phyloP scores from a whole-genome alignment of 2,888 invertebrate species.

The Chrysodeixis includens region DNA sequence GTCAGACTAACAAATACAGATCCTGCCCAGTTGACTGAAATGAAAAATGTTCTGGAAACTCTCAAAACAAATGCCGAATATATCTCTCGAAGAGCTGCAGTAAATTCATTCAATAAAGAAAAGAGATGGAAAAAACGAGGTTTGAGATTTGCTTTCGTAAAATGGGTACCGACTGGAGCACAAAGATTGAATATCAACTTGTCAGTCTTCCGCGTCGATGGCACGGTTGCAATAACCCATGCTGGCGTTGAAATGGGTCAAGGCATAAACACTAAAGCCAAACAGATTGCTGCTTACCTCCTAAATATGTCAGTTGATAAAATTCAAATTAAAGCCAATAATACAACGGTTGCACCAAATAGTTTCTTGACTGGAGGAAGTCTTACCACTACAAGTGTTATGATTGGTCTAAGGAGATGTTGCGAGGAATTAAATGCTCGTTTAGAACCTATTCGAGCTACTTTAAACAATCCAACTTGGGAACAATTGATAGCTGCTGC shows the following conservation, averaged over 20 bases:
- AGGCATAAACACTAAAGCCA: conserved; percentile 92
- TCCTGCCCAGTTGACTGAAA: background rate
- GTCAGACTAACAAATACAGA: conserved; percentile 88
- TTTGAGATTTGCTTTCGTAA: conserved; percentile 88
- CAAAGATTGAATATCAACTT: conserved; percentile 48
- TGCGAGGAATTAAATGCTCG: conserved; percentile 53
- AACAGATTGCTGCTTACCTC: conserved; percentile 90
- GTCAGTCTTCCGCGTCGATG: conserved; percentile 84
- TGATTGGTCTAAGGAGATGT: conserved; percentile 59
- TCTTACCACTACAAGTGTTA: conserved; percentile 65
- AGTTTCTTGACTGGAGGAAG: conserved; percentile 91
- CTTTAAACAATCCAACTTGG: conserved; percentile 79
- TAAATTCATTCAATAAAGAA: conserved; percentile 87
- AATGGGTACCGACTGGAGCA: conserved; percentile 76
- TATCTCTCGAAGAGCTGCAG: conserved; percentile 78
- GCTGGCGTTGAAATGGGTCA: conserved; percentile 94
- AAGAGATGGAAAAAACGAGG: conserved; percentile 94
- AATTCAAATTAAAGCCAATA: conserved; percentile 91
- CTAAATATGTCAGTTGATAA: conserved; percentile 90
- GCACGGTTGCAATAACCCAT: conserved; percentile 91
- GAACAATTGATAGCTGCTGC: conserved; percentile 84
- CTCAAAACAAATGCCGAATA: conserved; percentile 87
- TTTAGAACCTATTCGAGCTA: conserved; percentile 53
- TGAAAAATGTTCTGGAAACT: conserved; percentile 84
- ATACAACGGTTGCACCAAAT: conserved; percentile 91